A percentile compares a stretch with the other conserved stretches of the same genome.
These are phyloP conservation scores for Xiphydria camelus DNA, from an alignment of 2,888 invertebrate species.

Conservation along the genomic window DNA sequence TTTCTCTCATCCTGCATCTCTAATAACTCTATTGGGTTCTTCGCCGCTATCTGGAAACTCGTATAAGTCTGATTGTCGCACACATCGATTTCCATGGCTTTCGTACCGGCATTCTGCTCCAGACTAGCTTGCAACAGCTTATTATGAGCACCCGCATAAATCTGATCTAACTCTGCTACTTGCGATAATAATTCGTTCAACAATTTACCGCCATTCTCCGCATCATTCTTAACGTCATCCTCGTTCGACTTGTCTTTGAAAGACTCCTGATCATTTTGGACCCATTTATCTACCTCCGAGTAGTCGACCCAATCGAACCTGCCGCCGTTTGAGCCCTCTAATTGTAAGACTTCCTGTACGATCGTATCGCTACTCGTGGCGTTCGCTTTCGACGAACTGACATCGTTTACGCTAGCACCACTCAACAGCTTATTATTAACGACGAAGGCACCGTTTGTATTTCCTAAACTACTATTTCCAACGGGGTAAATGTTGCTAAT, in stretches of 20 bases:
- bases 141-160: conserved; percentile 74
- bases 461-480: neutral
- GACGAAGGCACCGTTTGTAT: no score
- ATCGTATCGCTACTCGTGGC: neutral
- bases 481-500: no score
- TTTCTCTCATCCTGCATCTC: conserved; percentile 59
- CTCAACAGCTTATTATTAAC: no score
- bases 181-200: conserved; percentile 75
- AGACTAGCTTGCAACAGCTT: conserved; percentile 57
- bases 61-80: conserved; percentile 81
- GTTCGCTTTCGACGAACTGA: no score
- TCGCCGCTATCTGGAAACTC: conserved; percentile 83
- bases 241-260: conserved; percentile 26
- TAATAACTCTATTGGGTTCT: conserved; percentile 72
- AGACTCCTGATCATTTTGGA: conserved; percentile 34
- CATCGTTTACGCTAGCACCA: neutral
- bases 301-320: conserved; percentile 47
- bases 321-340: conserved; percentile 19
- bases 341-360: conserved; percentile 21
- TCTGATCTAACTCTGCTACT: conserved; percentile 80
- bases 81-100: conserved; percentile 65
- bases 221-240: conserved; percentile 26
- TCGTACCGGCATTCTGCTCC: conserved; percentile 33
- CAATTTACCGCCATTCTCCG: conserved; percentile 56
- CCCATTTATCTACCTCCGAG: conserved; percentile 48